Conservation (phyloP, 2,888 invertebrate genomes). For the Spodoptera picta region DNA sequence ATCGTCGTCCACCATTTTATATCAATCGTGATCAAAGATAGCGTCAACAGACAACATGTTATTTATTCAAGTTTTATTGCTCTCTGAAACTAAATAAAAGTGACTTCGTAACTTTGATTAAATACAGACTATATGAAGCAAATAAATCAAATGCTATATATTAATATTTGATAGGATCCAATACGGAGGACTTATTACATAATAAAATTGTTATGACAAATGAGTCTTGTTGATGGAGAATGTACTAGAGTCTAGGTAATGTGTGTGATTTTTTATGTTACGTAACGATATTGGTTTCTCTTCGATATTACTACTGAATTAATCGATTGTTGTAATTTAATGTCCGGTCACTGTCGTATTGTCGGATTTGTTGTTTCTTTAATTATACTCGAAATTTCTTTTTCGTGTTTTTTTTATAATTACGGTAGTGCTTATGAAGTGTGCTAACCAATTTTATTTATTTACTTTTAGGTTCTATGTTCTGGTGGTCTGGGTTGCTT, state of each 20-base stretch:
- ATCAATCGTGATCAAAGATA: not conserved
- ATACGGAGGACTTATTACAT: conserved; percentile 29
- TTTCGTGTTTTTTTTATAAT: not conserved
- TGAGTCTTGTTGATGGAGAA: conserved; percentile 27
- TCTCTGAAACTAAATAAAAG: conserved; percentile 17
- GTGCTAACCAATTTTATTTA: too few relatives aligned
- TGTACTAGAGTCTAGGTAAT: conserved; percentile 20
- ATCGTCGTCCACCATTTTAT: conserved; percentile 4
- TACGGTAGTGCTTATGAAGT: too few relatives aligned
- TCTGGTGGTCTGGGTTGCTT: too few relatives aligned
- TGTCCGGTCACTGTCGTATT: not conserved
- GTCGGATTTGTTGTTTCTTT: not conserved
- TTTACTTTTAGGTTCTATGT: too few relatives aligned
- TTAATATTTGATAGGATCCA: conserved; percentile 39
- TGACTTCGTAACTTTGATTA: conserved; percentile 16
- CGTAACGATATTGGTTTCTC: conserved; percentile 21
- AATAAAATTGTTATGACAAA: conserved; percentile 40
- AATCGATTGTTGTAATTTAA: conserved; percentile 1
- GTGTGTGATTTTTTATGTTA: conserved; percentile 24
- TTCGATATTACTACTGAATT: not conserved
- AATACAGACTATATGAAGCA: conserved; percentile 19
- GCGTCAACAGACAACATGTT: not conserved
- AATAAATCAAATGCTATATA: conserved; percentile 36
- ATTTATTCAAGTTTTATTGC: conserved; percentile 16
- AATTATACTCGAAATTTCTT: not conserved